These are phyloP conservation scores for Drosophila rellima DNA, from an alignment of 2,888 invertebrate genomes.

Conservation along the genomic window DNA sequence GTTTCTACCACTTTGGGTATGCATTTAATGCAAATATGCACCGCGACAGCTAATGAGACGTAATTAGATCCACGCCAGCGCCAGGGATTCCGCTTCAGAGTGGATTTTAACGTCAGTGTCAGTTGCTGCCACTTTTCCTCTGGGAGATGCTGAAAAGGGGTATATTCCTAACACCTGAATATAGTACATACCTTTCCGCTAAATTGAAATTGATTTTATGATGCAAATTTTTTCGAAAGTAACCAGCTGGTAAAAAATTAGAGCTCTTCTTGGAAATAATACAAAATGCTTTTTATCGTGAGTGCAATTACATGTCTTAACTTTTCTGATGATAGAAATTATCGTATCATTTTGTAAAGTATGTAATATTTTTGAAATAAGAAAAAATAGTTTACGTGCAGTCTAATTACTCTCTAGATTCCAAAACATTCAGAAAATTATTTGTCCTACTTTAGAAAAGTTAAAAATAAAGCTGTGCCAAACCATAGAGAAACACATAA, in stretches of 20 bases:
- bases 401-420: background rate
- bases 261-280: too few species aligned
- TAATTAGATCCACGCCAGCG: slow-evolving; percentile 39
- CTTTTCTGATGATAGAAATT: too few species aligned
- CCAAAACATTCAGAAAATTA: too few species aligned
- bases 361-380: too few species aligned
- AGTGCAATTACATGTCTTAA: background rate
- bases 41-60: slow-evolving; percentile 23
- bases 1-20: slow-evolving; percentile 21
- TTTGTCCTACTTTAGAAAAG: too few species aligned
- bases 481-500: too few species aligned
- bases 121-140: slow-evolving; percentile 1
- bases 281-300: background rate
- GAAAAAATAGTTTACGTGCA: too few species aligned
- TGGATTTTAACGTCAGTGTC: slow-evolving; percentile 48
- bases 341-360: too few species aligned
- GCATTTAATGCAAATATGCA: slow-evolving; percentile 39
- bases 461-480: background rate
- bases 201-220: background rate
- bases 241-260: background rate
- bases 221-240: background rate
- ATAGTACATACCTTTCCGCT: background rate
- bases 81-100: slow-evolving; percentile 22
- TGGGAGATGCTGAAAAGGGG: background rate
- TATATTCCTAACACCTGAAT: background rate